Conservation (phyloP, 2,113 vertebrate species). For the Xerus inauris region DNA sequence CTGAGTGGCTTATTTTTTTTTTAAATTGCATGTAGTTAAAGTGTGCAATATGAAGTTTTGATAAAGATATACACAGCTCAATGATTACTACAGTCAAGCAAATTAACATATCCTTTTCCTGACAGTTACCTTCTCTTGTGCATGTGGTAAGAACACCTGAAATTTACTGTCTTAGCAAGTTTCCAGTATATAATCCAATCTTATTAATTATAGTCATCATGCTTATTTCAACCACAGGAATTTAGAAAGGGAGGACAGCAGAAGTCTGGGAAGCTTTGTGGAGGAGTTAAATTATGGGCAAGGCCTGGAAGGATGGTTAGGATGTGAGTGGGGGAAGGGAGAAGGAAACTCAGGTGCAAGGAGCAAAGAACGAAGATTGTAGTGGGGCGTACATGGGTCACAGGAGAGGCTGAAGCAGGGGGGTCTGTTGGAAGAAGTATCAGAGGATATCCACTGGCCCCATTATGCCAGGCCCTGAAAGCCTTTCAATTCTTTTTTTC, state of each 20-base stretch:
- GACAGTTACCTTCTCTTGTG: neutral
- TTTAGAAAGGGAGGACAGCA: neutral
- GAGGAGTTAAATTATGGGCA: neutral
- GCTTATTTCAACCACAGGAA: neutral
- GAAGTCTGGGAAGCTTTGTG: neutral
- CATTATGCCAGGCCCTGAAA: neutral
- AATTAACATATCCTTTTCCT: neutral
- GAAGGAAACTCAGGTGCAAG: neutral
- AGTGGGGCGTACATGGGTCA: rapidly evolving
- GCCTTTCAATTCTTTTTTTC: neutral
- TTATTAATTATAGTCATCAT: no score
- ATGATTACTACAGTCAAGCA: neutral
- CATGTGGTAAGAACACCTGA: neutral
- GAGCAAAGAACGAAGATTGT: neutral
- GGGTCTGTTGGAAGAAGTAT: neutral
- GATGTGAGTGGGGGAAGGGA: neutral
- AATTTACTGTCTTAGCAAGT: neutral
- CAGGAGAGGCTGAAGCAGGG: no score
- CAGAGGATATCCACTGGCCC: neutral
- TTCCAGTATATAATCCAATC: neutral
- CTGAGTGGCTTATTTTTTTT: neutral
- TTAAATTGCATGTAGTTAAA: neutral
- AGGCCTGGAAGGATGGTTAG: neutral
- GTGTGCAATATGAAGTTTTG: neutral
- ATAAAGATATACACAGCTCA: neutral